phyloP scores from a whole-genome alignment of 2,797 vertebrate genomes.

The Gila robusta region DNA sequence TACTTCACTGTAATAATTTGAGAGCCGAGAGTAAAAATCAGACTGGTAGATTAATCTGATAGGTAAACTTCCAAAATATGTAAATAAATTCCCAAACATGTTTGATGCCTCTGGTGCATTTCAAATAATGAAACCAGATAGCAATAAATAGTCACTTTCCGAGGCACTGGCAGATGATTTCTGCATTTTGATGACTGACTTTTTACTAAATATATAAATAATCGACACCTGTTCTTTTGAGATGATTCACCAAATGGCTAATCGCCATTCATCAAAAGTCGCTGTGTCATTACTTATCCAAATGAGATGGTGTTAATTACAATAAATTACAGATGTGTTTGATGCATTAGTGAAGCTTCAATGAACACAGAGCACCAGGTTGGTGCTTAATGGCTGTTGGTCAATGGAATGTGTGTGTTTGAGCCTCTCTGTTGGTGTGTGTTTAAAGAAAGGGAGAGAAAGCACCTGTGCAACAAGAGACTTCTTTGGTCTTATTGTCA shows the following conservation, averaged over 20 bases:
- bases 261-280: slow-evolving; percentile 72
- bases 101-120: slow-evolving; percentile 21
- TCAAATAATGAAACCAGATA: slow-evolving; percentile 12
- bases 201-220: slow-evolving; percentile 57
- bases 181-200: slow-evolving; percentile 44
- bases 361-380: slow-evolving; percentile 66
- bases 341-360: slow-evolving; percentile 78
- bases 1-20: background rate
- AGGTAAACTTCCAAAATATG: slow-evolving; percentile 33
- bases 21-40: background rate
- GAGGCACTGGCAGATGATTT: slow-evolving; percentile 40
- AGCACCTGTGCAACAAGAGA: slow-evolving; percentile 23
- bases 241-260: slow-evolving; percentile 62
- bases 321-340: slow-evolving; percentile 78
- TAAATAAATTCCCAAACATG: slow-evolving; percentile 26
- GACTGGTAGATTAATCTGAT: background rate
- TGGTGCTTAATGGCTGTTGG: slow-evolving; percentile 65
- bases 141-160: slow-evolving; percentile 26
- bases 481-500: background rate
- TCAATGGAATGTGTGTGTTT: slow-evolving; percentile 54
- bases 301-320: slow-evolving; percentile 79
- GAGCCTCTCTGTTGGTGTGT: background rate
- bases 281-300: slow-evolving; percentile 77
- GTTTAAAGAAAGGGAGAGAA: slow-evolving; percentile 17
- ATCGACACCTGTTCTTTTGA: slow-evolving; percentile 68